phyloP scores from a whole-genome alignment of 2,113 vertebrate genomes.

The Mustelus asterias region DNA sequence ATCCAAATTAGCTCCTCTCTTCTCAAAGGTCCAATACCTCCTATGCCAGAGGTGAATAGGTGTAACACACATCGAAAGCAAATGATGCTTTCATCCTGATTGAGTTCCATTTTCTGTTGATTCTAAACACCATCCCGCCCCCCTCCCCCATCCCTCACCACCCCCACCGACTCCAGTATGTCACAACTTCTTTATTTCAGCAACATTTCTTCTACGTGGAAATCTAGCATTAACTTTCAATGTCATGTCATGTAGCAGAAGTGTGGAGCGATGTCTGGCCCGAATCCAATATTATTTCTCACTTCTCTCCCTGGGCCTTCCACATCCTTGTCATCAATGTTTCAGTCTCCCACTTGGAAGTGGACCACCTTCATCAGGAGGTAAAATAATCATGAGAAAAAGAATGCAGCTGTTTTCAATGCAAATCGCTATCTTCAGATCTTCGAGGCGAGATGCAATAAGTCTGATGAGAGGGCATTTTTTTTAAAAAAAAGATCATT shows the following conservation, averaged over 20 bases:
- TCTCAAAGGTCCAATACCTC: background rate
- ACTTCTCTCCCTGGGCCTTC: background rate
- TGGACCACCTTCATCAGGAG: background rate
- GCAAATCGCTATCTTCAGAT: background rate
- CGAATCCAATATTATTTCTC: background rate
- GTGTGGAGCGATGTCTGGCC: background rate
- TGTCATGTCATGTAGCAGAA: background rate
- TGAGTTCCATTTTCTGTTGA: background rate
- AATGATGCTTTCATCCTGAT: background rate
- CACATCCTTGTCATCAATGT: background rate
- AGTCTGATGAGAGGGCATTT: background rate
- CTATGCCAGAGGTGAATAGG: background rate
- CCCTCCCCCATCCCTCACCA: too few relatives aligned
- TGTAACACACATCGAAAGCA: background rate
- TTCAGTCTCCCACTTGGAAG: background rate
- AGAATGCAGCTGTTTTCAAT: background rate
- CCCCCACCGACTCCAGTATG: too few relatives aligned
- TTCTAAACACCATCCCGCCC: background rate
- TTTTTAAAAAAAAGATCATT: background rate
- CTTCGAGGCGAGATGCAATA: background rate
- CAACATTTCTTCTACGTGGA: background rate
- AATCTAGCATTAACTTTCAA: background rate
- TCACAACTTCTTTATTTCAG: background rate
- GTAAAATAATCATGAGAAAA: background rate
- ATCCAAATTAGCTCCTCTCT: background rate